Percentiles rank a stretch among this genome's conserved stretches.
Evolutionary conservation across 2,888 invertebrate species (phyloP).

Genomic region (Drosophila anomalata): DNA sequence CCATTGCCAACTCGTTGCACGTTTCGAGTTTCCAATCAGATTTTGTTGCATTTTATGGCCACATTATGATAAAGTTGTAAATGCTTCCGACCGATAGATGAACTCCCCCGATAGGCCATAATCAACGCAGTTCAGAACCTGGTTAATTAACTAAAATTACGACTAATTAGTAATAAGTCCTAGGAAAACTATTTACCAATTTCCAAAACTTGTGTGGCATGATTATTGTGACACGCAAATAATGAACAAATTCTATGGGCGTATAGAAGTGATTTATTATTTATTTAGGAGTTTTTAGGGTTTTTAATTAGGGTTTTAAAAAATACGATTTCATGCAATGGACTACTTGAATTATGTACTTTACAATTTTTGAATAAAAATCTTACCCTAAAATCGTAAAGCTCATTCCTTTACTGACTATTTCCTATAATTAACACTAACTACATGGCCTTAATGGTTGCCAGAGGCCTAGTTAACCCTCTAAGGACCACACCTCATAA

Average conservation of each 20-base stretch:
- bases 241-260: neutral
- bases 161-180: slow-evolving; percentile 68
- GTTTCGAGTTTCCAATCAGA: slow-evolving; percentile 43
- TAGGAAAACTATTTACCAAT: neutral
- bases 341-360: no score
- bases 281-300: neutral
- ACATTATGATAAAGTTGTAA: slow-evolving; percentile 79
- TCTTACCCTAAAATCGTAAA: neutral
- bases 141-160: slow-evolving; percentile 63
- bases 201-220: neutral
- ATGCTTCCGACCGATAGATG: slow-evolving; percentile 54
- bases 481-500: slow-evolving; percentile 5
- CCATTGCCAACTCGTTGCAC: slow-evolving; percentile 17
- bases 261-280: neutral
- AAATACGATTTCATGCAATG: no score
- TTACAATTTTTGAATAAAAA: no score
- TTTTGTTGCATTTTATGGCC: slow-evolving; percentile 51
- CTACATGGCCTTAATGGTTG: slow-evolving; percentile 39
- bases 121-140: slow-evolving; percentile 14
- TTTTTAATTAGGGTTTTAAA: neutral
- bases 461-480: slow-evolving; percentile 39
- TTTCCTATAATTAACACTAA: slow-evolving; percentile 40
- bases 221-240: slow-evolving; percentile 41
- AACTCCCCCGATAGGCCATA: slow-evolving; percentile 16
- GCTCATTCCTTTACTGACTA: neutral